Base-by-base conservation (phyloP, 2,113 vertebrate species). In the Miniopterus natalensis region DNA sequence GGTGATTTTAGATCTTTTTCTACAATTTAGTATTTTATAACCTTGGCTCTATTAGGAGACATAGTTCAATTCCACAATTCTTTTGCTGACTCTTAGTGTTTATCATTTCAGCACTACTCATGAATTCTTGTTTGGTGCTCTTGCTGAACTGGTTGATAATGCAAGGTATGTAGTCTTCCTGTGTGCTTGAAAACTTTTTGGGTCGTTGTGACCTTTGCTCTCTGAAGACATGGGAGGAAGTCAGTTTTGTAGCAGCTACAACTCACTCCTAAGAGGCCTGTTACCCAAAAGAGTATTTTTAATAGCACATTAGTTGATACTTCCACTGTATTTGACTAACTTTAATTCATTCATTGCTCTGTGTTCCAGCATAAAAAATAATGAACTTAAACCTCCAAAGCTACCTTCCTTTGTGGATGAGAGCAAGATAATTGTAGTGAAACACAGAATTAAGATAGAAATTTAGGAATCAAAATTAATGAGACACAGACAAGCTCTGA, bases 121-220 rank as follows among this genome's bases (percentile, higher is more conserved):
- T 14, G 99, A 99, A 97, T 99, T 99, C 97, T 98, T 99, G 93
- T 99, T 99, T 98, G 99, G 99, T 97, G 99, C 99, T 79, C 98
- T 99, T 98, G 99, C 99, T 80, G 99, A 99, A 97, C 99, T 99
- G 95, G 99, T 99, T 96, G 99, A 99, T 98, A 99, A 99, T 95
- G 99, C 99, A 97, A 99, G 99, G 99, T 99, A 99, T 18, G 98
- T 98, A 92, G 49, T 68, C 40, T 83, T 94, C 12, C 29, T 70
- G 45, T 87, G 23, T 65, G 17, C 9, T 91, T 89, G 53, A 47
- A 87, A 95, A 88, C 51, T 84, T 90, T 88, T 49, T 81, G 63
- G 80, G 84, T 90, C 3, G 4, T 73, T 84, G 8, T 59, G 55
- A 95, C 23, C 51, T 92, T 86, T 93, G 78, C 7, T 90, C 15